Evolutionary conservation across 2,888 invertebrate species (phyloP).

Genomic region (Arenicola marina): DNA sequence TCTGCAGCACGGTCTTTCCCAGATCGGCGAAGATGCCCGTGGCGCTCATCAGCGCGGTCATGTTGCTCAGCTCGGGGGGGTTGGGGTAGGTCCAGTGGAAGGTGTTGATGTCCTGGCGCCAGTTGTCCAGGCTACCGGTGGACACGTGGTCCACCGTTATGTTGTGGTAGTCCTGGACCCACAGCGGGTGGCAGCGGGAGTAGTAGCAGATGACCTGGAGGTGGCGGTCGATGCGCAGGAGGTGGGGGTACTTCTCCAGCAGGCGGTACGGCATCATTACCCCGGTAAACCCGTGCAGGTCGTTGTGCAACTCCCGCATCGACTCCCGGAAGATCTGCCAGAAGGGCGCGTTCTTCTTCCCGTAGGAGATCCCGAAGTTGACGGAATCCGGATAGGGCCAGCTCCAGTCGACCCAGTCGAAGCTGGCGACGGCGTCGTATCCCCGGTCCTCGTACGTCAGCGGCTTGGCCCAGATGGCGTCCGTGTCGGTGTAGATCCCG

Average conservation of each 20-base stretch:
- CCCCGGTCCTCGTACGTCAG: constrained; percentile 37
- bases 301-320: constrained; percentile 35
- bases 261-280: constrained; percentile 39
- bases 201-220: constrained; percentile 49
- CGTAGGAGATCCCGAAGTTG: constrained; percentile 38
- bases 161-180: constrained; percentile 43
- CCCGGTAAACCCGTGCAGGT: constrained; percentile 35
- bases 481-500: constrained; percentile 57
- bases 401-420: constrained; percentile 48
- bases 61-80: constrained; percentile 43
- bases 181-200: constrained; percentile 51
- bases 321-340: constrained; percentile 36
- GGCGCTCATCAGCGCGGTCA: constrained; percentile 29
- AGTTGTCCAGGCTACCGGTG: constrained; percentile 38
- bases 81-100: constrained; percentile 51
- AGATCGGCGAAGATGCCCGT: constrained; percentile 48
- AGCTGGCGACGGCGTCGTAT: constrained; percentile 49
- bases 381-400: constrained; percentile 36
- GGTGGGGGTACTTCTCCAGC: constrained; percentile 42
- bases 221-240: constrained; percentile 43
- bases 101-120: constrained; percentile 29
- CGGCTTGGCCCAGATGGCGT: constrained; percentile 51
- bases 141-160: constrained; percentile 37
- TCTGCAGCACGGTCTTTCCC: constrained; percentile 42
- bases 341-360: constrained; percentile 36